A percentile compares a stretch with the other conserved stretches of the same genome.
These are phyloP conservation scores for Rhodinocichla rosea DNA, from an alignment of 2,113 vertebrate species.

Conservation along the genomic window DNA sequence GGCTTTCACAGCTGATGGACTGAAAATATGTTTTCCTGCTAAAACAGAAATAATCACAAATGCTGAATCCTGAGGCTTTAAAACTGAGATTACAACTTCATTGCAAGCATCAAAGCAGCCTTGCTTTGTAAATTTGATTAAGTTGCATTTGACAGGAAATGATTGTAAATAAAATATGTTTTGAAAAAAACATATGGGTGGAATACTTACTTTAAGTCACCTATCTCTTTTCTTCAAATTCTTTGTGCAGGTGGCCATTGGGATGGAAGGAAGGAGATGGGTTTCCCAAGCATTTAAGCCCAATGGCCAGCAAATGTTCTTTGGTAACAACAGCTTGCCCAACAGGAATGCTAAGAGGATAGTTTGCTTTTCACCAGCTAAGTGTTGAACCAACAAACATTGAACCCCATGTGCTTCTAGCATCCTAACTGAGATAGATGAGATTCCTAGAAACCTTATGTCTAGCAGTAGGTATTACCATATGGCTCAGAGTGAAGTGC, in stretches of 20 bases:
- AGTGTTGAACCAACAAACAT: slow-evolving; percentile 54
- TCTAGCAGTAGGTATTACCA: slow-evolving; percentile 51
- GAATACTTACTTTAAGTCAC: not conserved
- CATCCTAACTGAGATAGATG: slow-evolving; percentile 22
- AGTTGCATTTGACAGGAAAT: not conserved
- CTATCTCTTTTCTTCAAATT: not conserved
- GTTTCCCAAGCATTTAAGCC: not conserved
- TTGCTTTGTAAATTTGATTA: not conserved
- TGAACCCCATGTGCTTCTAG: slow-evolving; percentile 43
- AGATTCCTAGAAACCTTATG: slow-evolving; percentile 48
- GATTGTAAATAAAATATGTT: not conserved
- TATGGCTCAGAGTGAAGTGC: slow-evolving; percentile 43
- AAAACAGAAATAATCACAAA: not conserved
- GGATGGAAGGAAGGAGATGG: not conserved
- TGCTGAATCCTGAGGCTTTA: not conserved
- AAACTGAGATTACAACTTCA: not conserved
- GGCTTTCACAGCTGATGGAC: not conserved
- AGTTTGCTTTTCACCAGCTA: slow-evolving; percentile 16
- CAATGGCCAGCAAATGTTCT: not conserved
- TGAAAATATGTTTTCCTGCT: slow-evolving; percentile 20
- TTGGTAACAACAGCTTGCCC: not conserved
- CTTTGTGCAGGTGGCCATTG: not conserved
- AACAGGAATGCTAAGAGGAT: not conserved
- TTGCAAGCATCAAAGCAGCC: not conserved
- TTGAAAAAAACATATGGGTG: not conserved